Evolutionary conservation across 30 jellyfish, hydroid and myxozoan genomes (phyloP).

Genomic region (Turritopsis rubra): DNA sequence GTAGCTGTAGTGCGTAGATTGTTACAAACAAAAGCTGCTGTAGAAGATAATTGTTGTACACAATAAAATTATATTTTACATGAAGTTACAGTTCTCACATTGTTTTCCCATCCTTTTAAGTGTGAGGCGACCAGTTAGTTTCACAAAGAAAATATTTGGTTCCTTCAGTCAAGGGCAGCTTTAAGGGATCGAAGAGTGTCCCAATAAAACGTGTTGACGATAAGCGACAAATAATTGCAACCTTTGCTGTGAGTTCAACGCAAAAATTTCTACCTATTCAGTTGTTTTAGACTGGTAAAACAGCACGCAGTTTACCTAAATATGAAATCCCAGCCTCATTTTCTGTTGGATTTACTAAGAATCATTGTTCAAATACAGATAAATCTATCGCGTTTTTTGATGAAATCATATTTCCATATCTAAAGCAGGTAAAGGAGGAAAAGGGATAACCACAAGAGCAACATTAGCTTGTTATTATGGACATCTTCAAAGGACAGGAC

Average conservation of each 20-base stretch:
- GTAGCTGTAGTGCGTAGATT: no score
- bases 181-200: no score
- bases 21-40: no score
- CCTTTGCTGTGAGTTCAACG: slow-evolving; percentile 21
- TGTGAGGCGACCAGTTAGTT: no score
- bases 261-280: slow-evolving; percentile 8
- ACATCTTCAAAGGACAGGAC: background rate
- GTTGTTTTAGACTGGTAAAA: slow-evolving; percentile 17
- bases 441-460: background rate
- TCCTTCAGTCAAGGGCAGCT: no score
- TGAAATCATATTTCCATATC: background rate
- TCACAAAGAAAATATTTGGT: no score
- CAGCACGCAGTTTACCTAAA: slow-evolving; percentile 8
- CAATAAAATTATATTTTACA: no score
- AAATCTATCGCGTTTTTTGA: slow-evolving; percentile 6
- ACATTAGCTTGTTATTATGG: background rate
- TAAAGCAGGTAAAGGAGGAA: background rate
- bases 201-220: no score
- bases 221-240: slow-evolving; percentile 20
- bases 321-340: slow-evolving; percentile 15
- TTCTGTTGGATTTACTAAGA: slow-evolving; percentile 5
- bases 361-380: background rate
- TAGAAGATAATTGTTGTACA: no score
- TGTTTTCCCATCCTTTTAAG: no score
- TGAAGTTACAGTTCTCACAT: no score